phyloP scores from a whole-genome alignment of 2,888 invertebrate genomes.

The Acleris laterana region DNA sequence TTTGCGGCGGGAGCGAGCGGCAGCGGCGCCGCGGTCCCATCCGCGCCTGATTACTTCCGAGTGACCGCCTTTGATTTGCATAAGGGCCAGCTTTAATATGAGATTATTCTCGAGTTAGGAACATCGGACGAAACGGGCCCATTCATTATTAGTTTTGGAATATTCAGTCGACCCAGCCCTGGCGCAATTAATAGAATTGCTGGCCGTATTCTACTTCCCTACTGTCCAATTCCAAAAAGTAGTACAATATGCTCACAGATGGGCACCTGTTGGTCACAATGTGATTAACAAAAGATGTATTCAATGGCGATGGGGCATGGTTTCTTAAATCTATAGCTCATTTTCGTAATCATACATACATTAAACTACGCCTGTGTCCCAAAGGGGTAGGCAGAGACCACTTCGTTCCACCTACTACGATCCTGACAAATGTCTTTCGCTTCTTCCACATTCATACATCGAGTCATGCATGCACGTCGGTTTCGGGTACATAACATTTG shows the following conservation, averaged over 20 bases:
- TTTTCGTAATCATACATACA: not conserved
- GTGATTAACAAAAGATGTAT: too few species aligned
- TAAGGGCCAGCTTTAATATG: slow-evolving; percentile 79
- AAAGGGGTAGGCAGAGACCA: too few species aligned
- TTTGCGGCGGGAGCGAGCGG: slow-evolving; percentile 51
- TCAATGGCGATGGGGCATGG: too few species aligned
- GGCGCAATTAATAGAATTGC: slow-evolving; percentile 65
- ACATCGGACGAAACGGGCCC: slow-evolving; percentile 59
- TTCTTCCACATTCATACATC: too few species aligned
- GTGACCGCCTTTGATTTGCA: slow-evolving; percentile 81
- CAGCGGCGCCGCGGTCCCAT: slow-evolving; percentile 46
- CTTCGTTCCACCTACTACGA: too few species aligned
- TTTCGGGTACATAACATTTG: too few species aligned
- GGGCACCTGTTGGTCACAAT: too few species aligned
- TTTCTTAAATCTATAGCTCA: too few species aligned
- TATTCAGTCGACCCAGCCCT: slow-evolving; percentile 68
- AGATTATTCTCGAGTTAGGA: slow-evolving; percentile 78
- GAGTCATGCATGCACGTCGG: too few species aligned
- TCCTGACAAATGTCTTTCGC: too few species aligned
- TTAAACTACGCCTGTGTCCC: too few species aligned
- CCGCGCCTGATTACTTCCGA: slow-evolving; percentile 76
- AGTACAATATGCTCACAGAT: too few species aligned
- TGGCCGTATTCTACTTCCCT: slow-evolving; percentile 57
- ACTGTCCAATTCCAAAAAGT: slow-evolving; percentile 46
- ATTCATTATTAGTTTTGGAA: slow-evolving; percentile 79